Base-by-base conservation (phyloP, 2,113 vertebrate species). In the Brachionichthys hirsutus region DNA sequence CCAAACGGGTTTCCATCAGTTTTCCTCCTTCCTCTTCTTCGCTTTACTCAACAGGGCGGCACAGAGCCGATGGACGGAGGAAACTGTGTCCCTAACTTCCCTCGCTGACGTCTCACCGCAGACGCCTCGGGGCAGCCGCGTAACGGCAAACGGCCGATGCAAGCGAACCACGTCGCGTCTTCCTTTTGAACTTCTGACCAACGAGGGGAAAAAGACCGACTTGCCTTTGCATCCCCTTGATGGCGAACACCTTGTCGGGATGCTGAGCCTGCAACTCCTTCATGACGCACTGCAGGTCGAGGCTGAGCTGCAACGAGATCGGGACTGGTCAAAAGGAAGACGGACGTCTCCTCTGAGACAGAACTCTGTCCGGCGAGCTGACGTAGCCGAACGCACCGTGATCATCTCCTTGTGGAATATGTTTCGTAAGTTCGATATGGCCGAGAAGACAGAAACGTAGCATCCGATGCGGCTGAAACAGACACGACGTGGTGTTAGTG, bases 401-500 rank as follows among this genome's bases (percentile, higher is more conserved):
- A 88, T 92, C 92, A 94, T 95, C 81, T 98, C 97, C 54, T 94
- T 94, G 67, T 93, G 94, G 90, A 99, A 97, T 78, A 91, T 91
- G 1, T 95, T 94, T 0, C 92, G 90, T 77, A 95, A 73, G 74
- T 91, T 94, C 70, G 94, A 93, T 73, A 98, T 84, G 73, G 95
- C 92, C 69, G 95, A 94, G 89, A 98, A 97, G 62, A 97, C 92
- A 6, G 92, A 83, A 54, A 95, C 78, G 1, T 97, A 98, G 82
- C 96, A 97, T 81, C 94, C 93, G n/a, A 98, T 88, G 11, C 96
- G 97, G 84, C 97, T 98, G 10, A 35, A 52, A 69, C 60, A 35
- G 34, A 50, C 54, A 12, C 17, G 6, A 4, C 2, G 1, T 12
- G 17, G 17, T 47, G 9, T 12, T n/a, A n/a, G n/a, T n/a, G n/a